These are phyloP conservation scores for Muschampia plurimacula DNA, from an alignment of 2,888 invertebrate genomes.

Conservation along the genomic window DNA sequence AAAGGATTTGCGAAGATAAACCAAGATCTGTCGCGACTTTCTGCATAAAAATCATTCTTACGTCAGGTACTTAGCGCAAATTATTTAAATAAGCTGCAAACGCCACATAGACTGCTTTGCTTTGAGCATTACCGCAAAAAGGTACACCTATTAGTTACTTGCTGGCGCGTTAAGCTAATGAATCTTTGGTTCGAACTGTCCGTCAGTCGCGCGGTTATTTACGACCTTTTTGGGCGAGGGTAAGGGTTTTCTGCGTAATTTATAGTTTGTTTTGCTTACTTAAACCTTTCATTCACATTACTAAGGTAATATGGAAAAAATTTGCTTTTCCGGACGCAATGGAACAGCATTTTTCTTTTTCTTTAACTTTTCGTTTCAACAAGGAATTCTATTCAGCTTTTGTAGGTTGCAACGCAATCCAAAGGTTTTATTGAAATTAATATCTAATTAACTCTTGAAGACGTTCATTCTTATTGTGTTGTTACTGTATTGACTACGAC, in stretches of 20 bases:
- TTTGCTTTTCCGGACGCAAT: background rate
- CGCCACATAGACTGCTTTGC: background rate
- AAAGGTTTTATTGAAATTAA: too few relatives aligned
- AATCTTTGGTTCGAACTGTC: conserved; percentile 35
- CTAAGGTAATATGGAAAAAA: conserved; percentile 10
- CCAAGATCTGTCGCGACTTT: too few relatives aligned
- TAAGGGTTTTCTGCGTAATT: conserved; percentile 35
- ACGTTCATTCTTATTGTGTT: too few relatives aligned
- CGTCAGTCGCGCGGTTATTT: conserved; percentile 31
- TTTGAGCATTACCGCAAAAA: background rate
- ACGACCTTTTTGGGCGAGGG: conserved; percentile 27
- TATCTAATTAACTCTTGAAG: too few relatives aligned
- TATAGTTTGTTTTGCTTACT: conserved; percentile 36
- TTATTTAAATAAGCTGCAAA: background rate
- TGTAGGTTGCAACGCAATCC: background rate
- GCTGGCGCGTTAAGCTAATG: conserved; percentile 29
- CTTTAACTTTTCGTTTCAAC: background rate
- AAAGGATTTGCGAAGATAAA: too few relatives aligned
- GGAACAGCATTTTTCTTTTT: background rate
- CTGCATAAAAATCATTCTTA: too few relatives aligned
- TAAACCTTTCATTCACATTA: conserved; percentile 8
- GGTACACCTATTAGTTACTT: conserved; percentile 13
- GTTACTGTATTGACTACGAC: too few relatives aligned
- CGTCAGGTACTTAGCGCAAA: too few relatives aligned
- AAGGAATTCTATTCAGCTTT: background rate